Conservation (phyloP, 2,113 vertebrate genomes). For the Pangasianodon gigas region DNA sequence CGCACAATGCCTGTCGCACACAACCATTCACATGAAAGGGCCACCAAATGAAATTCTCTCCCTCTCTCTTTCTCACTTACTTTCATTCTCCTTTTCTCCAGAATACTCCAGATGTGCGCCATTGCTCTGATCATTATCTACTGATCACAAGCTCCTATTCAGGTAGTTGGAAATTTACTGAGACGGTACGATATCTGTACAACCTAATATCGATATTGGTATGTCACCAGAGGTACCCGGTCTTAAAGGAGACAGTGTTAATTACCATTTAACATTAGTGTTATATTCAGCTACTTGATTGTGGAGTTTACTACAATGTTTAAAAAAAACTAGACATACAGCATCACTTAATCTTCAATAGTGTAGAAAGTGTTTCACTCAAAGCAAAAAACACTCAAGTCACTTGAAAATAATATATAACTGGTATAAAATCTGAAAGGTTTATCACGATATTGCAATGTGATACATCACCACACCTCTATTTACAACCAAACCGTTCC, state of each 20-base stretch:
- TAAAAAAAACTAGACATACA: neutral
- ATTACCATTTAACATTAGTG: neutral
- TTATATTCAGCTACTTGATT: neutral
- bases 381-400: neutral
- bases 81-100: neutral
- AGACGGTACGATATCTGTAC: neutral
- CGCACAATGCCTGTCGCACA: constrained; percentile 40
- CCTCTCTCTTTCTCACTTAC: neutral
- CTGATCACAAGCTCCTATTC: neutral
- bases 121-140: neutral
- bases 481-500: neutral
- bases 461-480: neutral
- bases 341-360: neutral
- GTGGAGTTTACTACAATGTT: neutral
- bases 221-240: neutral
- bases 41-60: constrained; percentile 27
- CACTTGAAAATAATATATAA: neutral
- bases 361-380: neutral
- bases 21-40: constrained; percentile 40
- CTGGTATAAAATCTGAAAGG: neutral
- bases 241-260: neutral
- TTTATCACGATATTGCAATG: neutral
- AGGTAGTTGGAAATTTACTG: neutral
- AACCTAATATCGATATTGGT: neutral
- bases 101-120: neutral